phyloP scores from a whole-genome alignment of 2,113 vertebrate species.

The Phalacrocorax carbo region DNA sequence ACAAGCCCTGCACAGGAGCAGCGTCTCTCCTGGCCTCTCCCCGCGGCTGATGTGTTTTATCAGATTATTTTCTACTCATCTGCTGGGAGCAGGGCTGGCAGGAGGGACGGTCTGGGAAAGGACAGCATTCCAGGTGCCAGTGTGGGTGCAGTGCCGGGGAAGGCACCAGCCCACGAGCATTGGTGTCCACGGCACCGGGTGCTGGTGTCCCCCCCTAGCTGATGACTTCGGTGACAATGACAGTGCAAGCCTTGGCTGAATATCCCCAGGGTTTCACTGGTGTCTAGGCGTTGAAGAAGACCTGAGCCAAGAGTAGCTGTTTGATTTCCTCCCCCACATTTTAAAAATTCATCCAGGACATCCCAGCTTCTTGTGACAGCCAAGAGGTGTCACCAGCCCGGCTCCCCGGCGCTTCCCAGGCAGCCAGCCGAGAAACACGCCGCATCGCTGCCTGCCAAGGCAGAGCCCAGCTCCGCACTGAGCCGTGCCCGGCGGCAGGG shows the following conservation, averaged over 20 bases:
- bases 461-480: not conserved
- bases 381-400: not conserved
- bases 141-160: not conserved
- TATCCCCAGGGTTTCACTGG: not conserved
- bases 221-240: not conserved
- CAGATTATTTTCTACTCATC: not conserved
- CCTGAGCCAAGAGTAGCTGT: not conserved
- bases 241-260: not conserved
- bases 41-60: not conserved
- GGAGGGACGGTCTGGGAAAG: not conserved
- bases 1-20: not conserved
- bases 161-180: not conserved
- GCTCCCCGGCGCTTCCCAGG: not conserved
- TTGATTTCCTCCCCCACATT: not conserved
- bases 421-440: not conserved
- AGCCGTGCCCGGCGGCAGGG: not conserved
- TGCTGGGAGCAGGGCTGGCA: not conserved
- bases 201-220: accelerated
- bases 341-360: not conserved
- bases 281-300: not conserved
- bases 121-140: accelerated
- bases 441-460: not conserved
- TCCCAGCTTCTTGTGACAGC: not conserved
- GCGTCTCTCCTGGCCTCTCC: not conserved
- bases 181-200: not conserved